Evolutionary conservation across 2,797 vertebrate genomes (phyloP), one percentile per base, ranked within the genome.

Genomic region (Rallus crepitans): DNA sequence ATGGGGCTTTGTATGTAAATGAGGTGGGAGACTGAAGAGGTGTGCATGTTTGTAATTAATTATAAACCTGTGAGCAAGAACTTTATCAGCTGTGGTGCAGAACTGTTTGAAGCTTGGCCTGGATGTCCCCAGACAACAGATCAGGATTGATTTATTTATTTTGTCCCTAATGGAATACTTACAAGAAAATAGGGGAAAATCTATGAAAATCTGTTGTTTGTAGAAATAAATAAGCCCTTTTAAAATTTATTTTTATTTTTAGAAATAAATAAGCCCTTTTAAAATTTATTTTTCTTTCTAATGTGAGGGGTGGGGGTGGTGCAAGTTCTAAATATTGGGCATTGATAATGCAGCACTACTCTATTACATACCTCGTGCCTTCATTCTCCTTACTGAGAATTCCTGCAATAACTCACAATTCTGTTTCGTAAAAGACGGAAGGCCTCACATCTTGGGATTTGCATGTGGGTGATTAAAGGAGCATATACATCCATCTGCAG

Each of bases 241-340:
- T 20, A 47, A 47, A 47, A 13, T 21, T 40, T 40, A 21, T n/a
- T 12, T n/a, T 15, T 2, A n/a, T 42, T 33, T 53, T 28, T 30
- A 50, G 40, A 45, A 82, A 65, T 7, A 72, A 73, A 52, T 31
- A 39, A 50, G 21, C 4, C 6, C 6, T 55, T 47, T 47, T 21
- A 47, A 47, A 47, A 13, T 21, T n/a, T 40, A 16, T n/a, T 15
- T n/a, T 15, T 2, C 37, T 42, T 33, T 53, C 24, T 37, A 24
- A 3, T 9, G 21, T 31, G 33, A n/a, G 48, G 25, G 6, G 5
- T 0, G 0, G 13, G 13, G 4, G 6, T 0, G 1, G 18, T 4
- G 5, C 25, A 56, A 68, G 55, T 15, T 18, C 21, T 27, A 37
- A 47, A 70, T 37, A 21, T 1, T 40, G 27, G 37, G 20, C 39